Conservation (phyloP, 2,797 vertebrate species). For the Galago senegalensis region DNA sequence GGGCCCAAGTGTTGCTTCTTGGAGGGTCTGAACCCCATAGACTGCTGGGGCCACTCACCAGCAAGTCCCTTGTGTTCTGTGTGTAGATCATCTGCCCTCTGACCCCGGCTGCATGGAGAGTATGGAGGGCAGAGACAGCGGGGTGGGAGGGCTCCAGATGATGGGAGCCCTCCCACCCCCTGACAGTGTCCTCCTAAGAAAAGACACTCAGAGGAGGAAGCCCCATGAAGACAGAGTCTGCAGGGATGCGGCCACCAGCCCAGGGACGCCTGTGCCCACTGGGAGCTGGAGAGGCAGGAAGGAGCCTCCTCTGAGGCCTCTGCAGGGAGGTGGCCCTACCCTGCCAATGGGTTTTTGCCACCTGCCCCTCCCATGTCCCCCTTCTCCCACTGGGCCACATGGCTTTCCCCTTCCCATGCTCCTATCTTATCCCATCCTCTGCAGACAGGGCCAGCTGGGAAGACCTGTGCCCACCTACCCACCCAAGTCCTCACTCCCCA, state of each 20-base stretch:
- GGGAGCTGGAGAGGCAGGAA: not conserved
- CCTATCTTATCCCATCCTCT: not conserved
- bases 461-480: not conserved
- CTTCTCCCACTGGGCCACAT: not conserved
- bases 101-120: not conserved
- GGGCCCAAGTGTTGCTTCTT: not conserved
- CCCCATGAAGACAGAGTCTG: not conserved
- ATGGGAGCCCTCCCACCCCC: too few relatives aligned
- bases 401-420: not conserved
- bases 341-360: not conserved
- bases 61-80: not conserved
- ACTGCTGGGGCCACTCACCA: not conserved
- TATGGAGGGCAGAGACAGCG: rapidly evolving
- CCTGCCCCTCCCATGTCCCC: not conserved
- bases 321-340: not conserved
- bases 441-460: not conserved
- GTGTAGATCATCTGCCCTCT: not conserved
- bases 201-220: not conserved
- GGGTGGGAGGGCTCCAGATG: too few relatives aligned
- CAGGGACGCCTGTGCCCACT: not conserved
- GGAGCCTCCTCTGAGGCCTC: not conserved
- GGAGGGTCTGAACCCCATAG: not conserved
- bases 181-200: not conserved
- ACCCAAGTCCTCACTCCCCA: not conserved
- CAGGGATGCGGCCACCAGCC: rapidly evolving